phyloP scores from a whole-genome alignment of 2,113 vertebrate species.

The Coptodon bakossiorum region DNA sequence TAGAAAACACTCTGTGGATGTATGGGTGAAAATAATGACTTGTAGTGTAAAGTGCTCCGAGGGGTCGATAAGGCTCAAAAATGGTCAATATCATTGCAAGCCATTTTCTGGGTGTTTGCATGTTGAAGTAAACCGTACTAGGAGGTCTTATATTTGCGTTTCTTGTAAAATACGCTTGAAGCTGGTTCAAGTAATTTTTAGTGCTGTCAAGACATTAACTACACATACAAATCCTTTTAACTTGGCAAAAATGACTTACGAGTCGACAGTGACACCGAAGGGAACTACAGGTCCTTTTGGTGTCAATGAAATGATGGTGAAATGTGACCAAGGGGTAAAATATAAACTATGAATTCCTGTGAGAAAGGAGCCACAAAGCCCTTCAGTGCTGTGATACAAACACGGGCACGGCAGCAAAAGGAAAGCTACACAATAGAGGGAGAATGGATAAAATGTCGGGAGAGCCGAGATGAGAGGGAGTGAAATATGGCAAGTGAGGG shows the following conservation, averaged over 20 bases:
- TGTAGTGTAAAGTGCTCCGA: background rate
- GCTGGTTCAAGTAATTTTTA: background rate
- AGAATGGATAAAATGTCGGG: background rate
- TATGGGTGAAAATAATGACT: background rate
- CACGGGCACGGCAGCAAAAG: background rate
- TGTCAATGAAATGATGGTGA: background rate
- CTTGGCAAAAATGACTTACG: background rate
- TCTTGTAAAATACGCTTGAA: background rate
- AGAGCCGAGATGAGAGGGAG: slow-evolving; percentile 5
- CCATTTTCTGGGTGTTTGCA: background rate
- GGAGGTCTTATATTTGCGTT: background rate
- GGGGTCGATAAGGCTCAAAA: background rate
- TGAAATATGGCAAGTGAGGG: slow-evolving; percentile 21
- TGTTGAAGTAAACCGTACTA: background rate
- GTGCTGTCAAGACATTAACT: background rate
- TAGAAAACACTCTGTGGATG: background rate
- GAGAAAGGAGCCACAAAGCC: background rate
- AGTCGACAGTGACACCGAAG: background rate
- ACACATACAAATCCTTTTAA: background rate
- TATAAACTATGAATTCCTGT: background rate
- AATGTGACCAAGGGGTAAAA: background rate
- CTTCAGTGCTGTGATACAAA: background rate
- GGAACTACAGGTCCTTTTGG: background rate
- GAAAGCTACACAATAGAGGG: background rate
- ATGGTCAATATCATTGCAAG: background rate